Evolutionary conservation across 1,140 invertebrate genomes (phyloP).

Genomic region (Pantala flavescens): DNA sequence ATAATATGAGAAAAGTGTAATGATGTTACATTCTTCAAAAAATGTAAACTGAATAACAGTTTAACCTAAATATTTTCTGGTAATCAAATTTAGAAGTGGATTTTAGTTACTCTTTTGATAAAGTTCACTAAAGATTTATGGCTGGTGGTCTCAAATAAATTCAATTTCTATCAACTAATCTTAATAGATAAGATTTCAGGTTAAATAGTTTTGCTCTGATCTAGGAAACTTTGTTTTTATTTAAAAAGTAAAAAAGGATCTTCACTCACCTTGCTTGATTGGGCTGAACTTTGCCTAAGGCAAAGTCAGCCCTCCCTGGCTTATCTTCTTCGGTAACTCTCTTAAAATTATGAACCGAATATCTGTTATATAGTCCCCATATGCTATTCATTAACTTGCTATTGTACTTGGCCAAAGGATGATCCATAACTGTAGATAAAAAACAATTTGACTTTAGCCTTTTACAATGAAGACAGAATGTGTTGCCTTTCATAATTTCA

Average conservation of each 20-base stretch:
- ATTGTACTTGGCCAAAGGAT: conserved; percentile 62
- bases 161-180: too few relatives aligned
- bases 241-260: neutral
- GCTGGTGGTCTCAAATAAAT: too few relatives aligned
- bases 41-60: neutral
- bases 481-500: too few relatives aligned
- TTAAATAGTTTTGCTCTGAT: too few relatives aligned
- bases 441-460: neutral
- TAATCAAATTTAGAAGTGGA: too few relatives aligned
- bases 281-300: neutral
- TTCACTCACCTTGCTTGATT: neutral
- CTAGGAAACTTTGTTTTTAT: too few relatives aligned
- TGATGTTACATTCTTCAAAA: neutral
- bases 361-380: conserved; percentile 78
- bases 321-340: conserved; percentile 50
- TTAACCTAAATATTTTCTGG: neutral
- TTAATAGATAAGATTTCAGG: too few relatives aligned
- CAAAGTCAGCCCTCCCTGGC: neutral
- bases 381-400: conserved; percentile 82
- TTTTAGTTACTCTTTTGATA: too few relatives aligned
- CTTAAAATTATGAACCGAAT: conserved; percentile 75
- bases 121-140: too few relatives aligned
- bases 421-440: conserved; percentile 35
- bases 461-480: too few relatives aligned
- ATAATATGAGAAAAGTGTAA: neutral